Percentiles rank a stretch among this genome's conserved stretches.
These are phyloP conservation scores for Bombus consobrinus DNA, from an alignment of 1,140 invertebrate genomes.

Conservation along the genomic window DNA sequence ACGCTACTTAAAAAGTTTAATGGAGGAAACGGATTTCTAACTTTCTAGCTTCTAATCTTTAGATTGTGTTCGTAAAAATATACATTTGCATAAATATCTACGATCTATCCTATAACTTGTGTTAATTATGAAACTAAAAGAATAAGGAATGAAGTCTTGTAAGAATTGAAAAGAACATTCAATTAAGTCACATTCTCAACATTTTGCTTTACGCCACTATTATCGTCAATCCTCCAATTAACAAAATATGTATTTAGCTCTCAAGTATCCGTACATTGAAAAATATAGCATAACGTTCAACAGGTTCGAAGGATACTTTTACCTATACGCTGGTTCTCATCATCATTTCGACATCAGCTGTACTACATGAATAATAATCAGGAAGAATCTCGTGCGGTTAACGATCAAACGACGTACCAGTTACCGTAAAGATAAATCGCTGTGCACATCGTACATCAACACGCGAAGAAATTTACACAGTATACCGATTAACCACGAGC, in stretches of 20 bases:
- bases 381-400: background rate
- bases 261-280: background rate
- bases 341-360: background rate
- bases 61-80: background rate
- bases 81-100: background rate
- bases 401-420: background rate
- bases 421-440: conserved; percentile 29
- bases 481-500: background rate
- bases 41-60: no score
- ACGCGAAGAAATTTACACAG: background rate
- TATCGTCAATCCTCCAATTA: background rate
- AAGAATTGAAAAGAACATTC: no score
- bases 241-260: background rate
- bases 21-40: no score
- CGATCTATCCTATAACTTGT: background rate
- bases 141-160: no score
- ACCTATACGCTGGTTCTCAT: background rate
- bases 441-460: background rate
- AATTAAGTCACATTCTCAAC: no score
- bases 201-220: background rate
- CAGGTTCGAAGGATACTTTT: background rate
- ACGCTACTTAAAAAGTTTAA: no score
- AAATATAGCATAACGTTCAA: background rate
- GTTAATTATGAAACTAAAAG: background rate
- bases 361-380: background rate